These are phyloP conservation scores for Jordanella pulchra DNA, from an alignment of 2,797 vertebrate genomes.

Conservation along the genomic window DNA sequence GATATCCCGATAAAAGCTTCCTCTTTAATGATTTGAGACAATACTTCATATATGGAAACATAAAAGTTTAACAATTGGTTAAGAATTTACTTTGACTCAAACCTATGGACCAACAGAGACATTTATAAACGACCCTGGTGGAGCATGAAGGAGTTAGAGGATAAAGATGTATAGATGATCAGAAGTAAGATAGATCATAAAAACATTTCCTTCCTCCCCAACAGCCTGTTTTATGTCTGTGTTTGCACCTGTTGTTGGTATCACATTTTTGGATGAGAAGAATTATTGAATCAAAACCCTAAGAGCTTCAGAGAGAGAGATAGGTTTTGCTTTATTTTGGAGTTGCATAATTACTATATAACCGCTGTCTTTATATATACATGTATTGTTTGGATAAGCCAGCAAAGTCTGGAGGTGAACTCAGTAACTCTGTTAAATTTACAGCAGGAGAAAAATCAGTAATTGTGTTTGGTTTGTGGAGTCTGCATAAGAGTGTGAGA, in stretches of 20 bases:
- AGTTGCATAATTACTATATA: too few relatives aligned
- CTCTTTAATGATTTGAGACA: not conserved
- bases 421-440: conserved; percentile 12
- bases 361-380: too few relatives aligned
- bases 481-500: conserved; percentile 20
- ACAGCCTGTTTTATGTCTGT: not conserved
- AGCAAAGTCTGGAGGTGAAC: not conserved
- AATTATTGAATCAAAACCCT: not conserved
- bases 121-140: not conserved
- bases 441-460: conserved; percentile 20
- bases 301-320: not conserved
- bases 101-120: not conserved
- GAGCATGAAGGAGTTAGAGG: not conserved
- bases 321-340: not conserved
- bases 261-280: not conserved
- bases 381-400: conserved; percentile 3
- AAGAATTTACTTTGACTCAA: not conserved
- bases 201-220: not conserved
- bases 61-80: not conserved
- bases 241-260: not conserved
- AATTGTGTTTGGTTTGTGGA: conserved; percentile 21
- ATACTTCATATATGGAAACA: not conserved
- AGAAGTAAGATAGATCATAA: not conserved
- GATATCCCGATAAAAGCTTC: not conserved
- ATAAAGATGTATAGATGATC: not conserved